Evolutionary conservation across 2,888 invertebrate species (phyloP).

Genomic region (Malacosoma neustria): DNA sequence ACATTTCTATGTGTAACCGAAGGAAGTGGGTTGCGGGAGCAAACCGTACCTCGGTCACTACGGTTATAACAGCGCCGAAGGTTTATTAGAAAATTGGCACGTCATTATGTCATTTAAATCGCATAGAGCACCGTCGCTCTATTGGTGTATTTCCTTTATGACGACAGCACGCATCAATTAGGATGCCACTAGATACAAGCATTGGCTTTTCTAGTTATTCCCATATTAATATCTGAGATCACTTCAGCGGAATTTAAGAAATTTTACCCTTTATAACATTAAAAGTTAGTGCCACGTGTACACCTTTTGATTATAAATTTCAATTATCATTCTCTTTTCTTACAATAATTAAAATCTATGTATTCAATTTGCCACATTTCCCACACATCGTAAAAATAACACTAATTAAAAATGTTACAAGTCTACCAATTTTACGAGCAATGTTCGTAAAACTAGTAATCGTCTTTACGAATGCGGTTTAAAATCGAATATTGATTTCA

Average conservation of each 20-base stretch:
- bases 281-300: too few species aligned
- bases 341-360: too few species aligned
- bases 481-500: not conserved
- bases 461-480: too few species aligned
- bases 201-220: slow-evolving; percentile 2
- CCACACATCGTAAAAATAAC: too few species aligned
- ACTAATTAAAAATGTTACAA: not conserved
- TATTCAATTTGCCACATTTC: too few species aligned
- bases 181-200: slow-evolving; percentile 37
- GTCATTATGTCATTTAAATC: slow-evolving; percentile 76
- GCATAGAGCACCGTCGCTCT: slow-evolving; percentile 72
- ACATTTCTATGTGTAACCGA: slow-evolving; percentile 44
- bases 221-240: too few species aligned
- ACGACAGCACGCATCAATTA: slow-evolving; percentile 69
- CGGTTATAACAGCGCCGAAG: slow-evolving; percentile 67
- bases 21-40: slow-evolving; percentile 65
- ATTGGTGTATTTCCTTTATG: slow-evolving; percentile 73
- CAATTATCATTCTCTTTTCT: too few species aligned
- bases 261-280: too few species aligned
- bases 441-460: not conserved
- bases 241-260: too few species aligned
- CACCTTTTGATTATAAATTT: too few species aligned
- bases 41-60: slow-evolving; percentile 52
- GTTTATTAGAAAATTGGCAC: slow-evolving; percentile 74
- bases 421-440: not conserved